Conservation (phyloP, 2,888 invertebrate genomes). For the Parascotia fuliginaria region DNA sequence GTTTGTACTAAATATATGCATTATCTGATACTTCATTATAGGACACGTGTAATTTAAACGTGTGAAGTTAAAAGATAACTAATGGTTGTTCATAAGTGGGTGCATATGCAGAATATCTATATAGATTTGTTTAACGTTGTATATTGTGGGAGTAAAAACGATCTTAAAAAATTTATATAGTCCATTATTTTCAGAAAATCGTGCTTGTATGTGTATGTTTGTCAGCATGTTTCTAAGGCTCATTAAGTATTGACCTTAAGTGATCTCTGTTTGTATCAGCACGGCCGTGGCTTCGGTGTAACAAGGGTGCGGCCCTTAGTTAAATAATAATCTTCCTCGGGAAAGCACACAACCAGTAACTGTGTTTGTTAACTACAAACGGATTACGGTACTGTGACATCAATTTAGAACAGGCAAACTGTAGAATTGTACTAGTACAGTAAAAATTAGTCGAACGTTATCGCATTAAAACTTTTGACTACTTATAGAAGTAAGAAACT, state of each 20-base stretch:
- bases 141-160: no score
- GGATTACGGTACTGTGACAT: conserved; percentile 55
- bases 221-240: background rate
- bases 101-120: no score
- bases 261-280: conserved; percentile 40
- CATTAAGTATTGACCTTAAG: conserved; percentile 59
- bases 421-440: conserved; percentile 36
- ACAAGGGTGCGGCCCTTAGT: conserved; percentile 52
- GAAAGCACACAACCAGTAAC: conserved; percentile 51
- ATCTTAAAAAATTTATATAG: no score
- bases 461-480: no score
- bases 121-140: no score
- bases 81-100: conserved; percentile 1
- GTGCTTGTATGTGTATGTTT: background rate
- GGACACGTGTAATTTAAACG: conserved; percentile 18
- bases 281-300: conserved; percentile 7
- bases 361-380: conserved; percentile 58
- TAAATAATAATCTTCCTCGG: conserved; percentile 51
- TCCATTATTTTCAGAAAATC: no score
- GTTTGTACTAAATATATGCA: background rate
- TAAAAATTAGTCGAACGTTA: no score
- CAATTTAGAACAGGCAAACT: conserved; percentile 38
- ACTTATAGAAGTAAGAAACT: no score
- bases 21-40: background rate
- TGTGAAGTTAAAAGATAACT: conserved; percentile 19